Percentiles rank a stretch among this genome's conserved stretches.
Evolutionary conservation across 2,888 invertebrate genomes (phyloP).

Genomic region (Chaitophorus viminalis): DNA sequence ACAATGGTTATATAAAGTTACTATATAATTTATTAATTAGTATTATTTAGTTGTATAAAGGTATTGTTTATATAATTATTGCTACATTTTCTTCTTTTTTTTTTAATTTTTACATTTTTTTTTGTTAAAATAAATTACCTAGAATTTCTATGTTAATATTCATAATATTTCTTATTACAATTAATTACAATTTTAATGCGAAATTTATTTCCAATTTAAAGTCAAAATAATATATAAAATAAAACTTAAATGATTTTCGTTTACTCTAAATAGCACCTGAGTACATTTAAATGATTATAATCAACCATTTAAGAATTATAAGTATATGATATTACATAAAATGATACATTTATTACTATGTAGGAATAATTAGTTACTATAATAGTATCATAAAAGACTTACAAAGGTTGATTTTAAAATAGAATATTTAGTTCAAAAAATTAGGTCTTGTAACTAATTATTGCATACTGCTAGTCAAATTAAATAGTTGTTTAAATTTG

Average conservation of each 20-base stretch:
- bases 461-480: conserved; percentile 14
- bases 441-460: conserved; percentile 40
- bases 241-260: conserved; percentile 31
- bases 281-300: neutral
- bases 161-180: conserved; percentile 56
- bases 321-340: neutral
- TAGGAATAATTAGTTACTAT: conserved; percentile 22
- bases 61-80: too few species aligned
- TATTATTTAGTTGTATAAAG: too few species aligned
- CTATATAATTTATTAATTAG: too few species aligned
- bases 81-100: too few species aligned
- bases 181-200: conserved; percentile 47
- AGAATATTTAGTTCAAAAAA: conserved; percentile 24
- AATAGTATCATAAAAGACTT: neutral
- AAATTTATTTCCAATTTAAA: conserved; percentile 9
- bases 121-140: conserved; percentile 17
- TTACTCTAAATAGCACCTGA: conserved; percentile 32
- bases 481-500: neutral
- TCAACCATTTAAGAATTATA: conserved; percentile 25
- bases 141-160: conserved; percentile 45
- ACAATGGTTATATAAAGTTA: too few species aligned
- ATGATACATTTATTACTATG: conserved; percentile 22
- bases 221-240: conserved; percentile 50
- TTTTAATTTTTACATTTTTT: conserved; percentile 19
- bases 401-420: conserved; percentile 20